A percentile compares a stretch with the other conserved stretches of the same genome.
phyloP scores from a whole-genome alignment of 2,888 invertebrate species.

The Clitarchus hookeri region DNA sequence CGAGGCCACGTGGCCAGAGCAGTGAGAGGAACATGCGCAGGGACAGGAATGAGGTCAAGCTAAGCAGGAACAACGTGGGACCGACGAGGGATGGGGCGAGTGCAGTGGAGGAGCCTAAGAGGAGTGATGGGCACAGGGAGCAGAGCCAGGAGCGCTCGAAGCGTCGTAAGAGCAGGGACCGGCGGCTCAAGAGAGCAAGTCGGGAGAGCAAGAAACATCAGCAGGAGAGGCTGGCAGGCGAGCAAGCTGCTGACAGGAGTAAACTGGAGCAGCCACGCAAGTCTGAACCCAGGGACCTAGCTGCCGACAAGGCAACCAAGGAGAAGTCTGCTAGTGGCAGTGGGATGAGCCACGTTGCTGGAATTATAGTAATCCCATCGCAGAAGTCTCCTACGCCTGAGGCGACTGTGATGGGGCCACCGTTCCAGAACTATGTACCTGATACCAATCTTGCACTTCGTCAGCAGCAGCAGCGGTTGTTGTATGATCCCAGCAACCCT shows the following conservation, averaged over 20 bases:
- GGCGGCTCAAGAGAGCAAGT: background rate
- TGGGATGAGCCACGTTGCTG: slow-evolving; percentile 45
- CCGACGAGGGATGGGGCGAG: slow-evolving; percentile 54
- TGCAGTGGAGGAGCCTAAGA: slow-evolving; percentile 50
- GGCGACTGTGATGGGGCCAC: slow-evolving; percentile 23
- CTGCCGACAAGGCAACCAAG: background rate
- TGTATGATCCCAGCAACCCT: slow-evolving; percentile 68
- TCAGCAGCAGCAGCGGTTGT: slow-evolving; percentile 54
- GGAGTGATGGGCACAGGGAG: slow-evolving; percentile 24
- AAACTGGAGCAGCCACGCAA: too few species aligned
- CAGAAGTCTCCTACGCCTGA: slow-evolving; percentile 42
- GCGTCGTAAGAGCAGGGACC: slow-evolving; percentile 26
- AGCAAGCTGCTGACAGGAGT: slow-evolving; percentile 9
- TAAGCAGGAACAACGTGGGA: slow-evolving; percentile 51
- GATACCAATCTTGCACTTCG: slow-evolving; percentile 23
- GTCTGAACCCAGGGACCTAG: background rate
- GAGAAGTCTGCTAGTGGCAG: background rate
- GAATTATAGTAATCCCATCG: slow-evolving; percentile 55
- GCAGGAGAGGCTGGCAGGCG: background rate
- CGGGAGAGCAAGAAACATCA: background rate
- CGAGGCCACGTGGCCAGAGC: slow-evolving; percentile 26
- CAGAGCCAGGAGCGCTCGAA: slow-evolving; percentile 25
- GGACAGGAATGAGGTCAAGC: slow-evolving; percentile 54
- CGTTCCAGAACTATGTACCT: background rate
- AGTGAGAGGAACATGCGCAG: slow-evolving; percentile 26